A percentile compares a stretch with the other conserved stretches of the same genome.
Evolutionary conservation across 2,797 vertebrate species (phyloP).

Genomic region (Pangasius djambal): DNA sequence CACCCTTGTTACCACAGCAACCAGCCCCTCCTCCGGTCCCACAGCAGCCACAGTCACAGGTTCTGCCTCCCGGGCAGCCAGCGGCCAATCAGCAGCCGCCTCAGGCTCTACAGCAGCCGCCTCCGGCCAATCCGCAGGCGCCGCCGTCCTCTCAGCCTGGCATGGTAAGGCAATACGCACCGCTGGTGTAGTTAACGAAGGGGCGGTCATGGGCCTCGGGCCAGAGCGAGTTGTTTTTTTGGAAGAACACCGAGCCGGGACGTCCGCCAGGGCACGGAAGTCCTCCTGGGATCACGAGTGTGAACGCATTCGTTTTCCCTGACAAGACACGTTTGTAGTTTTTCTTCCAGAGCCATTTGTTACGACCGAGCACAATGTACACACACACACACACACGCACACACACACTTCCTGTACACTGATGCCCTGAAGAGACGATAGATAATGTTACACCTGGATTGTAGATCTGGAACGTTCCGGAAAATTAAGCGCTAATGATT

Average conservation of each 20-base stretch:
- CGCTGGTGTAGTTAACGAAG: not conserved
- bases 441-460: not conserved
- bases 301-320: not conserved
- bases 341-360: not conserved
- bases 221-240: not conserved
- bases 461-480: not conserved
- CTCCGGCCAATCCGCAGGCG: constrained; percentile 67
- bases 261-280: not conserved
- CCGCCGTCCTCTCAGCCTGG: constrained; percentile 66
- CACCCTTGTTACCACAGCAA: constrained; percentile 69
- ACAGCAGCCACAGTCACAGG: constrained; percentile 63
- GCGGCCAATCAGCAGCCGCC: constrained; percentile 68
- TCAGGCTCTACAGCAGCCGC: constrained; percentile 68
- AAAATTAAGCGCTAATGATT: not conserved
- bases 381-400: not conserved
- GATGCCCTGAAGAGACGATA: not conserved
- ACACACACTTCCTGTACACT: not conserved
- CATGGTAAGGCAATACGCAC: constrained; percentile 71
- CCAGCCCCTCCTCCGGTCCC: constrained; percentile 58
- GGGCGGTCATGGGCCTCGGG: not conserved
- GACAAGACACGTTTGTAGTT: not conserved
- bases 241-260: not conserved
- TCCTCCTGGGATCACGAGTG: not conserved
- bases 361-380: not conserved
- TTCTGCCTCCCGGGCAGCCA: constrained; percentile 70